Evolutionary conservation across 2,113 vertebrate species (phyloP).

Genomic region (Scomber colias): DNA sequence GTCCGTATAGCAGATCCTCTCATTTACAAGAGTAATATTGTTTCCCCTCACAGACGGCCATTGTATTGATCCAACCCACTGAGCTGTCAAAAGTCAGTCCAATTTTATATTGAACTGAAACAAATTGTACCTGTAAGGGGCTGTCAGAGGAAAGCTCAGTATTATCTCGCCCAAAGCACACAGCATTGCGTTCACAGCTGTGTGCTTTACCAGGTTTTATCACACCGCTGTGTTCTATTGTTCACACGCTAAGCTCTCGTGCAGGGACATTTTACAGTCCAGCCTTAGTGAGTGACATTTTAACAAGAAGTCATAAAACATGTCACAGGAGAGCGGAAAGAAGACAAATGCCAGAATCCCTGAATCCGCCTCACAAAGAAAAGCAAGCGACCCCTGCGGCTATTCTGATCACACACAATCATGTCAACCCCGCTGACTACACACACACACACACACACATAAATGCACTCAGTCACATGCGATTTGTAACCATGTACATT

Average conservation of each 20-base stretch:
- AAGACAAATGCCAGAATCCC: conserved; percentile 68
- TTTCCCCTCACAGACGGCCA: conserved; percentile 28
- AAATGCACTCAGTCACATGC: conserved; percentile 26
- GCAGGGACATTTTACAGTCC: conserved; percentile 56
- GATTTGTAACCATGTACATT: conserved; percentile 28
- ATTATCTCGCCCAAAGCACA: conserved; percentile 49
- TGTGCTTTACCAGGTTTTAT: conserved; percentile 63
- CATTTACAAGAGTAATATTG: conserved; percentile 61
- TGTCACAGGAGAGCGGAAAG: conserved; percentile 53
- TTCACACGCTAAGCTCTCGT: conserved; percentile 54
- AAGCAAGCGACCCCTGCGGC: conserved; percentile 55
- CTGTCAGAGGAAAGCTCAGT: conserved; percentile 20
- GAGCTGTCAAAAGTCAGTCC: conserved; percentile 54
- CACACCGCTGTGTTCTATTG: conserved; percentile 52
- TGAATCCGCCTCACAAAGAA: conserved; percentile 56
- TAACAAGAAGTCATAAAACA: conserved; percentile 75
- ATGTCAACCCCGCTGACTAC: conserved; percentile 60
- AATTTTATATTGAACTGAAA: conserved; percentile 58
- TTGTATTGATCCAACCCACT: conserved; percentile 61
- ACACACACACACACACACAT: conserved; percentile 12
- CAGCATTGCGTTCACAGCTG: conserved; percentile 43
- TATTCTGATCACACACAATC: conserved; percentile 73
- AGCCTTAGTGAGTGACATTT: conserved; percentile 72
- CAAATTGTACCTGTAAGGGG: conserved; percentile 51
- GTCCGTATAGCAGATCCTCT: conserved; percentile 23